These are phyloP conservation scores for Remorina albescens DNA, from an alignment of 2,797 vertebrate species.

Conservation along the genomic window DNA sequence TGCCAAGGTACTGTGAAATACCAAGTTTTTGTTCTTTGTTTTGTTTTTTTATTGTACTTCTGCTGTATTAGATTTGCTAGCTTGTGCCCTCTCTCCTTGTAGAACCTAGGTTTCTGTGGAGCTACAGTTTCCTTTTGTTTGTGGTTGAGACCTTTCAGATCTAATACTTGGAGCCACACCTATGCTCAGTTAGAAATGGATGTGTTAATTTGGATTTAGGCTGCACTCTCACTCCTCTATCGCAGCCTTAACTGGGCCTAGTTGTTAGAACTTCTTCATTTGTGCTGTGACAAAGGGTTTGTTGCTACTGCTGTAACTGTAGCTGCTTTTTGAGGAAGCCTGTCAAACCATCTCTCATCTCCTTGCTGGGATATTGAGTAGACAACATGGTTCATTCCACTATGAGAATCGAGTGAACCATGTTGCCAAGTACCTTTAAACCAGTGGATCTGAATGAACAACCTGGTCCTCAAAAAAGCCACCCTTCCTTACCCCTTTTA, in stretches of 20 bases:
- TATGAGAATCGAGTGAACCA: too few species aligned
- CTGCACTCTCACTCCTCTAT: slow-evolving; percentile 36
- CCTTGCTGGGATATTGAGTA: slow-evolving; percentile 39
- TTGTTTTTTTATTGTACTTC: slow-evolving; percentile 31
- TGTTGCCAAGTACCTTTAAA: slow-evolving; percentile 27
- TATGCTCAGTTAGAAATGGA: slow-evolving; percentile 76
- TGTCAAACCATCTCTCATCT: slow-evolving; percentile 40
- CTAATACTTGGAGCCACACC: slow-evolving; percentile 66
- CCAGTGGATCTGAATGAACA: slow-evolving; percentile 40
- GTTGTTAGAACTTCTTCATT: slow-evolving; percentile 66
- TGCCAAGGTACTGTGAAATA: slow-evolving; percentile 96
- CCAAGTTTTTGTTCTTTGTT: slow-evolving; percentile 35
- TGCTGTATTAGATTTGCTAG: slow-evolving; percentile 67
- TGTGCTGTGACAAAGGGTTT: slow-evolving; percentile 61
- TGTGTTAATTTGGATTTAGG: slow-evolving; percentile 50
- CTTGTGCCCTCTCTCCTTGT: slow-evolving; percentile 63
- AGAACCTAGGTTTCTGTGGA: slow-evolving; percentile 64
- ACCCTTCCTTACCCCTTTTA: slow-evolving; percentile 17
- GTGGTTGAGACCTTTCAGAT: slow-evolving; percentile 52
- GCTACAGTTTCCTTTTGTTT: slow-evolving; percentile 67
- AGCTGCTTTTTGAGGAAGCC: slow-evolving; percentile 66
- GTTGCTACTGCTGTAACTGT: slow-evolving; percentile 47
- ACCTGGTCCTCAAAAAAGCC: slow-evolving; percentile 54
- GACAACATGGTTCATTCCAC: slow-evolving; percentile 29
- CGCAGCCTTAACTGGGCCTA: slow-evolving; percentile 72